Evolutionary conservation across 1,140 invertebrate genomes (phyloP).

Genomic region (Lepidurus packardi): DNA sequence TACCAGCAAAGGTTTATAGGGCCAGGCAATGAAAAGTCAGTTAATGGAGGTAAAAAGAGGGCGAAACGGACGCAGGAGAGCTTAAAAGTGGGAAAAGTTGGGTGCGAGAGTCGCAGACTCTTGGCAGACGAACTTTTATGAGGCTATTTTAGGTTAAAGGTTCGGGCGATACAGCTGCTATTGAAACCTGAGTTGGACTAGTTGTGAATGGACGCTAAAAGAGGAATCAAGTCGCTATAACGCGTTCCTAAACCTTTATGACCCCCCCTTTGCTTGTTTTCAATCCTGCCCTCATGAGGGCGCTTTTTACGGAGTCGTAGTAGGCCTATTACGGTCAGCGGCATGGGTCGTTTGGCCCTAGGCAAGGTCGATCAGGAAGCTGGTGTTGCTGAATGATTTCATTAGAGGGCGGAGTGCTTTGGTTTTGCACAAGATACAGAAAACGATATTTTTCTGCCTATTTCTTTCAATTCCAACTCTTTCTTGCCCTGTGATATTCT

Average conservation of each 20-base stretch:
- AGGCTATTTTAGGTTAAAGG: constrained; percentile 10
- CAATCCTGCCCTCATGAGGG: background rate
- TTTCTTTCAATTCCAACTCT: too few relatives aligned
- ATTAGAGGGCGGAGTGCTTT: too few relatives aligned
- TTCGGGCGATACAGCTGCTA: constrained; percentile 6
- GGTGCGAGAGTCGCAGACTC: background rate
- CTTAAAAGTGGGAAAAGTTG: background rate
- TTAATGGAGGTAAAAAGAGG: background rate
- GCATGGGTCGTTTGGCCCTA: background rate
- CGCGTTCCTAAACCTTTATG: background rate
- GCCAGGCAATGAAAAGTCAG: constrained; percentile 1
- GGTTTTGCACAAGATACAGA: too few relatives aligned
- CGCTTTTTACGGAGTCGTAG: background rate
- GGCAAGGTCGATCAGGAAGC: background rate
- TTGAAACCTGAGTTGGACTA: background rate
- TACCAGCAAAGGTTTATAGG: background rate
- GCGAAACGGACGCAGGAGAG: background rate
- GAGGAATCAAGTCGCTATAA: background rate
- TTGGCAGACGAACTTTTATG: constrained; percentile 1
- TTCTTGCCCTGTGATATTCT: too few relatives aligned
- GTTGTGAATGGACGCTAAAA: background rate
- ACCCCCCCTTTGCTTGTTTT: background rate
- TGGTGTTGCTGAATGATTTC: background rate
- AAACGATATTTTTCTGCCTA: too few relatives aligned
- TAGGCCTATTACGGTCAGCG: background rate